Base-by-base conservation (phyloP, 2,888 invertebrate species). In the Phengaris alcon region DNA sequence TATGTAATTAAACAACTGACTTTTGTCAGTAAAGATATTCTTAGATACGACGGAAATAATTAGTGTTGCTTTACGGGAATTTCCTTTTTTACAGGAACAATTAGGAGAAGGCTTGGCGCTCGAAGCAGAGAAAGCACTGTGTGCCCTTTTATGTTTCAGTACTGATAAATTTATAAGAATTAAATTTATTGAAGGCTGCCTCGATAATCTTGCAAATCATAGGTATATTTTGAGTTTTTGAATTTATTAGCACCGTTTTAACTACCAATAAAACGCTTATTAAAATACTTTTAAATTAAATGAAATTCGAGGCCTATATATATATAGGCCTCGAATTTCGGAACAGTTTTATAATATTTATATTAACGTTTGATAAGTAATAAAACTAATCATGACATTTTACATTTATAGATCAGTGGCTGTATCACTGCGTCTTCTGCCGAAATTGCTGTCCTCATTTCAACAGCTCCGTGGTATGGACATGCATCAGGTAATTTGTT, bases 131-230 rank as follows among this genome's bases (percentile, higher is more conserved):
- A 98, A 98, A 83, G 97, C 97, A 2, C 92, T 99, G 0, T 97
- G 97, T 82, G 97, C 97, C 81, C 91, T 98, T 46, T 94, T 99
- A 0, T 98, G 98, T 85, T 98, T 97, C 84, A 98, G 97, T 83
- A 97, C 97, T 2, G 98, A 98, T 87, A 96, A 97, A 80, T 95
- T 97, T 78, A 97, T 98, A 79, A 94, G 98, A 76, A 97, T 98
- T 90, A 98, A 98, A 89, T 99, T 99, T 84, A 98, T 99, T 79
- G 98, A 98, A 88, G 98, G 98, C 9, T 98, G 98, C 83, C 93
- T 98, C 70, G 97, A 97, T 82, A 98, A 98, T 90, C 94, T 98
- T 78, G 96, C 97, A 13, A 96, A 96, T 80, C 97, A 98, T 89
- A 95, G 95, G 95, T 96, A 88, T 54, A 44, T 7, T 70, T 73